Evolutionary conservation across 2,797 vertebrate genomes (phyloP), one percentile per base, ranked within the genome.

Genomic region (Pipistrellus nathusii): DNA sequence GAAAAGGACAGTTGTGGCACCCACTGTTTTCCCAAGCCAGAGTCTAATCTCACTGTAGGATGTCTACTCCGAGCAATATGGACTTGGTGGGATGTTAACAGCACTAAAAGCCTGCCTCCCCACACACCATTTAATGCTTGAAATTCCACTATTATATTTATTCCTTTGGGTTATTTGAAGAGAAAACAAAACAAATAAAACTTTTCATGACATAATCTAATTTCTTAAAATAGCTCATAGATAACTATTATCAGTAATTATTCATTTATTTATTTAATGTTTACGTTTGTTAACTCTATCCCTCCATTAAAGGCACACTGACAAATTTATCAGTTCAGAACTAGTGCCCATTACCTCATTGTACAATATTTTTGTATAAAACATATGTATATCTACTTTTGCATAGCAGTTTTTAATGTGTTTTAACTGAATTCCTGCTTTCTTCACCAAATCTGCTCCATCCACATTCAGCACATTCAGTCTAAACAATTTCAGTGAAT

Each of bases 81-180:
- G 68, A 59, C 84, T 27, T 78, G 77, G 87, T 82, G 93, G 85
- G 87, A 75, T 62, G 93, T 78, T 73, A 86, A 76, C 32, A 83
- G 27, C 32, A 20, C 66, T 94, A 88, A 94, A 93, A 96, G 48
- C 90, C 46, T 84, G 85, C 38, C 51, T 85, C 8, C 27, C 14
- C 27, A 48, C 27, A 35, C 8, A 32, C 46, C 73, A 32, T 71
- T 92, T 91, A 76, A 59, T 44, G 15, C 66, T 83, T 86, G 62
- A 93, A 95, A 75, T 81, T 35, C 38, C 38, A 81, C 55, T 64
- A 27, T 89, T 94, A 57, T 84, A 81, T 46, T 85, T 30, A 72
- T 90, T 64, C 81, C 15, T 78, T 93, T 85, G 46, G 46, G 20
- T 75, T 88, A 18, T 30, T 77, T 55, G 62, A 77, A 77, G 30